Base-by-base conservation (phyloP, 2,113 vertebrate species). In the Thamnaconus septentrionalis region DNA sequence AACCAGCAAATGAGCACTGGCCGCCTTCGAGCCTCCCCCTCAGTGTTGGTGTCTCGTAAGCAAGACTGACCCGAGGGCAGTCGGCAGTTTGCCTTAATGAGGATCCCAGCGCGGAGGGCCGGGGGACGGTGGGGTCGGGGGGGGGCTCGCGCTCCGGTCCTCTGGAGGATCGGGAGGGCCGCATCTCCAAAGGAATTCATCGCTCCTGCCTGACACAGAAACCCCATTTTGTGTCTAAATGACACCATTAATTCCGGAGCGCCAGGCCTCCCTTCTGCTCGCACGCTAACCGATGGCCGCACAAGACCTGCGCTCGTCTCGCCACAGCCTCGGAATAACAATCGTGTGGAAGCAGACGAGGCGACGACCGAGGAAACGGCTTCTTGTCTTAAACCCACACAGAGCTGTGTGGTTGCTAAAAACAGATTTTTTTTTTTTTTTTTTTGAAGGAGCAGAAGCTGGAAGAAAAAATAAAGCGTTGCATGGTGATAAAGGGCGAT, bases 241-340 rank as follows among this genome's bases (percentile, higher is more conserved):
- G 81, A 84, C 81, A 85, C 79, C 62, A 88, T 90, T 90, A 75
- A 84, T 83, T 87, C 82, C 80, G 85, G 85, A 75, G 77, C 78
- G 63, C 71, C 67, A 54, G 66, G 86, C 71, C 71, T 59, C 57
- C 64, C 49, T 31, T 31, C 18, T 82, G 79, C 83, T 79, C 76
- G 62, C 67, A 56, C 59, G 11, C 54, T 70, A 75, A 87, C 68
- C 69, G 80, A 88, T 83, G 63, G 58, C 63, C 61, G 1, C 45
- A 80, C 6, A 56, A 43, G 47, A 76, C 57, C 18, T 31, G 18
- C 18, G 18, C 18, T 31, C 18, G 18, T 2, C 18, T 31, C 18
- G 18, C 18, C 18, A 2, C 18, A 2, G 18, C 18, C 18, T 31
- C 18, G 18, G 18, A 31, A 31, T 31, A 31, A 31, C 18, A 31